These are phyloP conservation scores for Apis mellifera DNA, from an alignment of 1,140 invertebrate genomes.

Conservation along the genomic window Amel_HAv3.1 CM009943.2:7564501-7565000, in stretches of 20 bases:
- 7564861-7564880: no score
- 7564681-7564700: background rate
- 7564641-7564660: background rate
- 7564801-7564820: background rate
- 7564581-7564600: slow-evolving; percentile 17
- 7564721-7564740: no score
- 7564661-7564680: background rate
- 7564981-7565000: background rate
- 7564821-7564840: background rate
- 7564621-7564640: background rate
- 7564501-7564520: background rate
- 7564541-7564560: background rate
- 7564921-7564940: no score
- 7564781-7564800: no score
- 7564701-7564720: no score
- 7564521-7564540: background rate
- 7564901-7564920: no score
- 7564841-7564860: background rate
- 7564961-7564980: no score
- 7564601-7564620: background rate
- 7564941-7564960: no score
- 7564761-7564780: background rate
- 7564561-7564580: slow-evolving; percentile 4
- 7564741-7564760: background rate
- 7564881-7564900: no score